Conservation (phyloP, 2,888 invertebrate genomes). For the Pasiphila rectangulata region DNA sequence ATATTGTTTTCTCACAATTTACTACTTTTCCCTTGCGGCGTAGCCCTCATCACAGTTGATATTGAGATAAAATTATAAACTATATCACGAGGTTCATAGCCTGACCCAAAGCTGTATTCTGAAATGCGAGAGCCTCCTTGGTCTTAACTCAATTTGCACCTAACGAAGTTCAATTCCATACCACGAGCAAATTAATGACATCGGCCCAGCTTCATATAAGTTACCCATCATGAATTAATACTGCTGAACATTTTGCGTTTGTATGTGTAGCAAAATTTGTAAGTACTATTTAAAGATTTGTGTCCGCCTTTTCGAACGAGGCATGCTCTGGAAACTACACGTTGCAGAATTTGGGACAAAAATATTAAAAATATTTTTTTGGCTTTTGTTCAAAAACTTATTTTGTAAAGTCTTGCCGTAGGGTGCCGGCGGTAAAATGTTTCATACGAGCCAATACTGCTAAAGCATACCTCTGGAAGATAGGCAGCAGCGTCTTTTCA, state of each 20-base stretch:
- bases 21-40: conserved; percentile 17
- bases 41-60: conserved; percentile 17
- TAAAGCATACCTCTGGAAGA: too few relatives aligned
- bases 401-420: too few relatives aligned
- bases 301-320: too few relatives aligned
- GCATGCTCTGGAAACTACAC: too few relatives aligned
- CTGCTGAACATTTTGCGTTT: neutral
- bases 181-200: conserved; percentile 4
- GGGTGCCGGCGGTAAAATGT: too few relatives aligned
- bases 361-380: too few relatives aligned
- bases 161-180: conserved; percentile 1
- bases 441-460: too few relatives aligned
- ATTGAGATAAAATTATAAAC: conserved; percentile 38
- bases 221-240: conserved; percentile 2
- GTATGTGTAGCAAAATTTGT: too few relatives aligned
- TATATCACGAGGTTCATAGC: conserved; percentile 31
- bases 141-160: conserved; percentile 1
- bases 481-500: too few relatives aligned
- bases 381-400: too few relatives aligned
- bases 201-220: neutral
- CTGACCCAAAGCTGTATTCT: neutral
- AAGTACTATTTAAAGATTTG: too few relatives aligned
- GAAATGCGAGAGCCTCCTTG: neutral
- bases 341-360: too few relatives aligned
- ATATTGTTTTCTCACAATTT: conserved; percentile 27